Percentiles rank a stretch among this genome's conserved stretches.
phyloP scores from a whole-genome alignment of 2,113 vertebrate species.

The Campylorhamphus procurvoides region DNA sequence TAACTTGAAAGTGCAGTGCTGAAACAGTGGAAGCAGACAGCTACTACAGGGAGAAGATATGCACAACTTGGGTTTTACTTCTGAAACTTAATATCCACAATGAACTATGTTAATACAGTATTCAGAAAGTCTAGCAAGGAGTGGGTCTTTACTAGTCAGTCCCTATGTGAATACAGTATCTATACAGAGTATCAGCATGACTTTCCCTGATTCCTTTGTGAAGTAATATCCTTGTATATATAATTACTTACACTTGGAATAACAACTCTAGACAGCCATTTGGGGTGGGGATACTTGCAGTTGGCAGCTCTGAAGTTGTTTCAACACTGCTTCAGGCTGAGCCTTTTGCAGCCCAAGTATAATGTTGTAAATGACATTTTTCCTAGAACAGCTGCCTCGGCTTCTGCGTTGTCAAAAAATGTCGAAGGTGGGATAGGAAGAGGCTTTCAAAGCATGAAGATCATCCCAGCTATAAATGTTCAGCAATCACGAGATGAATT shows the following conservation, averaged over 20 bases:
- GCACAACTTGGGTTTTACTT: neutral
- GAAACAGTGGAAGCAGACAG: neutral
- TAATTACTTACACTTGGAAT: neutral
- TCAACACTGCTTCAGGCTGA: neutral
- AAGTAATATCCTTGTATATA: neutral
- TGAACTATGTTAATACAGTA: neutral
- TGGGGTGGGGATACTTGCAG: neutral
- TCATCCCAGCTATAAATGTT: neutral
- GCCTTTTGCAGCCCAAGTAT: neutral
- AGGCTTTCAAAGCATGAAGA: neutral
- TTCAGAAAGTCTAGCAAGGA: neutral
- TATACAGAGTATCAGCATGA: neutral
- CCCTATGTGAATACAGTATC: neutral
- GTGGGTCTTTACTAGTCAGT: neutral
- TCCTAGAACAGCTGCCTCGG: neutral
- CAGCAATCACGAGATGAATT: neutral
- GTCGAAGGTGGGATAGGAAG: neutral
- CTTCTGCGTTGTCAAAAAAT: neutral
- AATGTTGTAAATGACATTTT: neutral
- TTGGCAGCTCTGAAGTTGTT: neutral
- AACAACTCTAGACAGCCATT: neutral
- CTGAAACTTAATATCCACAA: neutral
- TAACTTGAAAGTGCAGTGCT: neutral
- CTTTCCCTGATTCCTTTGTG: neutral
- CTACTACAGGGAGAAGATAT: neutral